A percentile compares a stretch with the other conserved stretches of the same genome.
These are phyloP conservation scores for Euura lappo DNA, from an alignment of 1,140 invertebrate species.

Conservation along the genomic window DNA sequence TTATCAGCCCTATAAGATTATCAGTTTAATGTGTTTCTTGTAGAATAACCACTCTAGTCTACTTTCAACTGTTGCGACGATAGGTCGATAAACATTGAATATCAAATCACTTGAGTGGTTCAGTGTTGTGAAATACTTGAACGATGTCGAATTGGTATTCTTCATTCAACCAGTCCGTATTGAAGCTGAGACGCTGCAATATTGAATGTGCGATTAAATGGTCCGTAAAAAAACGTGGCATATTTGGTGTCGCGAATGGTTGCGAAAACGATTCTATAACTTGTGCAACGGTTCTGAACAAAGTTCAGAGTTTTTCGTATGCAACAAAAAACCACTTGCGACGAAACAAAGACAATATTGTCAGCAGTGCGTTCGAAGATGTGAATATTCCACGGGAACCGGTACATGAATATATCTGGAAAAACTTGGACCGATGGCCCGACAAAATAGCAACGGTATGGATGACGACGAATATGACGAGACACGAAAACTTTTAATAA, in stretches of 20 bases:
- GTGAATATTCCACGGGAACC: neutral
- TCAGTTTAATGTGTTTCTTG: no score
- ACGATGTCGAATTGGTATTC: constrained; percentile 1
- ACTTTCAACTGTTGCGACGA: no score
- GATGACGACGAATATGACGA: no score
- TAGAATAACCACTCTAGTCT: no score
- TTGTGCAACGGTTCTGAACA: neutral
- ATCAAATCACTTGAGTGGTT: no score
- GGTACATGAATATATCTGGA: constrained; percentile 2
- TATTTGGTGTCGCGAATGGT: neutral
- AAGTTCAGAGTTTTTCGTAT: neutral
- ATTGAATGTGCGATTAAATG: neutral
- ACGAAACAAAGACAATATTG: neutral
- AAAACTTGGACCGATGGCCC: constrained; percentile 1
- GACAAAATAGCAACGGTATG: neutral
- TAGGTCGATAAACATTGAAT: no score
- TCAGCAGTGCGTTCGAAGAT: neutral
- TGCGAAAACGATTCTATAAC: no score
- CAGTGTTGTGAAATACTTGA: no score
- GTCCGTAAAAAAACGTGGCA: neutral
- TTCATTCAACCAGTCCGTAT: neutral
- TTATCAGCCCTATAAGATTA: no score
- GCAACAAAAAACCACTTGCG: neutral
- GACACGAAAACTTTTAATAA: no score
- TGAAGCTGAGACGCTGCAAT: constrained; percentile 2